A percentile compares a stretch with the other conserved stretches of the same genome.
These are phyloP conservation scores for Pseudomyrmex concolor DNA, from an alignment of 1,140 invertebrate species.

Conservation along the genomic window DNA sequence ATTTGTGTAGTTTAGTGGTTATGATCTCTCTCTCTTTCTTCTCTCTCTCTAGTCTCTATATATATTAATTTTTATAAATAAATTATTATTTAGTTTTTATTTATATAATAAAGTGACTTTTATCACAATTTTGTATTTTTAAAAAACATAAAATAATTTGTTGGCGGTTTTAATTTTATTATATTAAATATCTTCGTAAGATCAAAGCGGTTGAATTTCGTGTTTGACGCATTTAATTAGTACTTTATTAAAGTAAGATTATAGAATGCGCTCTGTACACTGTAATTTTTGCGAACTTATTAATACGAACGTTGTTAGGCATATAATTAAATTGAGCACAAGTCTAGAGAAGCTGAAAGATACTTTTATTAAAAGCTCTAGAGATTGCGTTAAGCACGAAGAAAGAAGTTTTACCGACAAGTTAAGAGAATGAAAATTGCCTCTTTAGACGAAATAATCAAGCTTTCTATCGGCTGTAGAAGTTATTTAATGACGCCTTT, in stretches of 20 bases:
- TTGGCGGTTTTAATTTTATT: neutral
- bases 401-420: constrained; percentile 26
- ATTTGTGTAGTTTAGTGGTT: neutral
- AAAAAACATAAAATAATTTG: neutral
- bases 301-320: neutral
- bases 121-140: neutral
- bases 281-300: constrained; percentile 34
- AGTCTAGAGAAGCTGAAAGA: constrained; percentile 22
- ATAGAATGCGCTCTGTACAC: neutral
- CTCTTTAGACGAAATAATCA: constrained; percentile 36
- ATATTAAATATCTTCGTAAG: neutral
- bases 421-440: constrained; percentile 43
- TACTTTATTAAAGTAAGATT: constrained; percentile 11
- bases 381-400: constrained; percentile 25
- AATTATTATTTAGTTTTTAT: too few species aligned
- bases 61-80: too few species aligned
- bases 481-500: constrained; percentile 34
- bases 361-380: constrained; percentile 35
- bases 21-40: too few species aligned
- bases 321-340: constrained; percentile 14
- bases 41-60: too few species aligned
- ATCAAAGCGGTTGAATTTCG: constrained; percentile 1
- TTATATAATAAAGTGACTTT: neutral
- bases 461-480: constrained; percentile 25
- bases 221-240: constrained; percentile 21